Evolutionary conservation across 2,888 invertebrate genomes (phyloP), one percentile per base, ranked within the genome.

Genomic region (Erebia ligea): DNA sequence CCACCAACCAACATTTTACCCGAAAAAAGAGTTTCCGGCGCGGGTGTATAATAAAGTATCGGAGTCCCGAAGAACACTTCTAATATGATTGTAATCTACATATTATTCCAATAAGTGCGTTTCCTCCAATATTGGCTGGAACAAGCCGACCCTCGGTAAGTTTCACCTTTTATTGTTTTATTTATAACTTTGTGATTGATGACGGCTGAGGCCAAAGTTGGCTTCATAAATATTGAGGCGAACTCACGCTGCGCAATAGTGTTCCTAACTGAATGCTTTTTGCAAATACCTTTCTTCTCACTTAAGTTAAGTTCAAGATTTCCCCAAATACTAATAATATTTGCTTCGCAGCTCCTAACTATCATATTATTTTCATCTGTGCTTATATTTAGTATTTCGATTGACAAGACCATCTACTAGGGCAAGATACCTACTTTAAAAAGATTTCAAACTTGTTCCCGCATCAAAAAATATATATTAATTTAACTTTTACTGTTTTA

Each of bases 151-250:
- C 90, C 91, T 89, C 85, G 77, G 78, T 77, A 76, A 79, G 76
- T 72, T 92, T 90, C 88, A 92, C 92, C 92, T 92, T 92, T 93
- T 92, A 92, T 93, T 93, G 92, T 92, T 93, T 92, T 93, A 93
- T 93, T 92, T 93, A 93, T 92, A 93, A 93, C 91, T 93, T 92
- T 89, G 90, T 92, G 93, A 93, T 93, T 93, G 93, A 93, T 93
- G 93, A 90, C 84, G 91, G 89, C 86, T 84, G 86, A 83, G 80
- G 78, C 79, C 78, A 83, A 86, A 89, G 82, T 91, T 86, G 73
- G 86, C 87, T 92, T 92, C 92, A 93, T 93, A 93, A 91, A 93
- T 93, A 93, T 93, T 92, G 90, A 90, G 88, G 79, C 79, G 82
- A 86, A 83, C 84, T 88, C 90, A 86, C 81, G 85, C 86, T 86